A percentile compares a stretch with the other conserved stretches of the same genome.
Evolutionary conservation across 1,140 invertebrate species (phyloP).

Genomic region (Diachasma alloeum): DNA sequence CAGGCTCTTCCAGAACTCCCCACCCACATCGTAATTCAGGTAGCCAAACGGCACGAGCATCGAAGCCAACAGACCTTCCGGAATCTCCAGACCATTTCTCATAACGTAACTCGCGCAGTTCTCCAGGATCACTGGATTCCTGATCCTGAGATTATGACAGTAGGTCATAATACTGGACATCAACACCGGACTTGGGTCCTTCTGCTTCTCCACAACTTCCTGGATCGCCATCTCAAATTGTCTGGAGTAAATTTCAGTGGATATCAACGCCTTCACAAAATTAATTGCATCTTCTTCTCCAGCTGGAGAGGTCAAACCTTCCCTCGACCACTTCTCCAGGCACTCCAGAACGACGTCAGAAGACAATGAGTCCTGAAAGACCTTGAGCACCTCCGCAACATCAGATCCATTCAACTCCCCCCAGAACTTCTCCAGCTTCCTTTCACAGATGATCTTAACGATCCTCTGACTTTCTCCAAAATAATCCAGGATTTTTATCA

Average conservation of each 20-base stretch:
- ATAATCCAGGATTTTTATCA: slow-evolving; percentile 69
- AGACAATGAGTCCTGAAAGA: background rate
- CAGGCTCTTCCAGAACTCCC: slow-evolving; percentile 69
- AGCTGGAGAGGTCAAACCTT: slow-evolving; percentile 44
- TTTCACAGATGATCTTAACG: slow-evolving; percentile 71
- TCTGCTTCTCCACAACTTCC: slow-evolving; percentile 70
- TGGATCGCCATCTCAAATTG: slow-evolving; percentile 53
- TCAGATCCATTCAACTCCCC: slow-evolving; percentile 66
- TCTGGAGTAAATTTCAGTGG: background rate
- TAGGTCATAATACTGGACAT: slow-evolving; percentile 72
- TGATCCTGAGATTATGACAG: slow-evolving; percentile 68
- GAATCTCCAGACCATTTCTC: slow-evolving; percentile 62
- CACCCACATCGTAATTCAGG: slow-evolving; percentile 70
- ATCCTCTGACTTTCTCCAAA: slow-evolving; percentile 71
- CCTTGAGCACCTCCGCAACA: slow-evolving; percentile 65
- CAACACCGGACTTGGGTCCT: slow-evolving; percentile 58
- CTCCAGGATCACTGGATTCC: slow-evolving; percentile 69
- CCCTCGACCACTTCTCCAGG: background rate
- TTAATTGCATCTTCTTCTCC: slow-evolving; percentile 69
- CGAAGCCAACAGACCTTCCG: slow-evolving; percentile 66
- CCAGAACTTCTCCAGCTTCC: slow-evolving; percentile 68
- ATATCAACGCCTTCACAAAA: slow-evolving; percentile 68
- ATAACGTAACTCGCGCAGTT: slow-evolving; percentile 69
- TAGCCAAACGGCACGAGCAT: slow-evolving; percentile 72
- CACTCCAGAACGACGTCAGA: background rate